These are phyloP conservation scores for Morpho deidamia DNA, from an alignment of 2,888 invertebrate species.

Conservation along the genomic window DNA sequence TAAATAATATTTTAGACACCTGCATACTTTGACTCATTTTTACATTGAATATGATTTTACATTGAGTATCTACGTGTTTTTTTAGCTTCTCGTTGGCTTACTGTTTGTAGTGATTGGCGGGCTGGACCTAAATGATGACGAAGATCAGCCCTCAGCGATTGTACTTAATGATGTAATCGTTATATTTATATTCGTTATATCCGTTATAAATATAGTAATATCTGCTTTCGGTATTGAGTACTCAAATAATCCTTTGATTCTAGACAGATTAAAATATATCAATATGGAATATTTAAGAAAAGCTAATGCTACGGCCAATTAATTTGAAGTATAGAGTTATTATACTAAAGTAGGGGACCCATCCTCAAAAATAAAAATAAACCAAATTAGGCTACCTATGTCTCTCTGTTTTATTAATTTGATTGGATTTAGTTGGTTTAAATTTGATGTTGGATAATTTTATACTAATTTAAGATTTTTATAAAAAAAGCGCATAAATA, in stretches of 20 bases:
- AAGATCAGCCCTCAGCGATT: slow-evolving; percentile 86
- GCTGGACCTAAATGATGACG: slow-evolving; percentile 86
- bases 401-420: too few species aligned
- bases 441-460: too few species aligned
- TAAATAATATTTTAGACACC: too few species aligned
- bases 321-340: background rate
- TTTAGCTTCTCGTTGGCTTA: slow-evolving; percentile 89
- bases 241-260: slow-evolving; percentile 81
- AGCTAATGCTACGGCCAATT: slow-evolving; percentile 38
- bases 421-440: too few species aligned
- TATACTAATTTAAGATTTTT: too few species aligned
- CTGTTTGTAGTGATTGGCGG: slow-evolving; percentile 90
- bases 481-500: too few species aligned
- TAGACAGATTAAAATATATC: slow-evolving; percentile 62
- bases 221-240: slow-evolving; percentile 92
- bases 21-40: too few species aligned
- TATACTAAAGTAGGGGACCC: too few species aligned
- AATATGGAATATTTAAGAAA: slow-evolving; percentile 58
- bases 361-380: too few species aligned
- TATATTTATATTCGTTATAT: slow-evolving; percentile 88
- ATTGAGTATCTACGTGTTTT: slow-evolving; percentile 44
- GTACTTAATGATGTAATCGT: slow-evolving; percentile 89
- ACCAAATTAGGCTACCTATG: too few species aligned
- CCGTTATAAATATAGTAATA: slow-evolving; percentile 88
- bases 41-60: too few species aligned